These are phyloP conservation scores for Oligia latruncula DNA, from an alignment of 2,888 invertebrate genomes.

Conservation along the genomic window DNA sequence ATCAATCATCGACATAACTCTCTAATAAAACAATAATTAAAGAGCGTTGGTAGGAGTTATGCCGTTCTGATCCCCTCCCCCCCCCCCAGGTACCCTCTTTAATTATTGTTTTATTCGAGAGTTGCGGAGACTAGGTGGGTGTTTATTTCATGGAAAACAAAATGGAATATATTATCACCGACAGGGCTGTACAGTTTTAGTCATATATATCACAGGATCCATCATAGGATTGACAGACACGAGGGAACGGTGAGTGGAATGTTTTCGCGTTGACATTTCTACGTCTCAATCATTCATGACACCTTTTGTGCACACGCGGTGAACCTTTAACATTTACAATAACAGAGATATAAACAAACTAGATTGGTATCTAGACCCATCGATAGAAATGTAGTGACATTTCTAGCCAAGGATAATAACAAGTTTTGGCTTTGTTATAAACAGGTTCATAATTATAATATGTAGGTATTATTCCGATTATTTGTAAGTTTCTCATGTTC, in stretches of 20 bases:
- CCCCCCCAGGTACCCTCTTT: too few relatives aligned
- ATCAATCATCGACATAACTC: too few relatives aligned
- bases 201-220: background rate
- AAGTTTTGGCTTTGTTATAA: background rate
- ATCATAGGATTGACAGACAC: constrained; percentile 2
- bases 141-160: background rate
- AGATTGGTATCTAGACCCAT: background rate
- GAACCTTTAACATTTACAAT: background rate
- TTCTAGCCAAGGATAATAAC: background rate
- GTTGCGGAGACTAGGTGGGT: background rate
- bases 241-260: background rate
- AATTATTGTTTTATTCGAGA: background rate
- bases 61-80: too few relatives aligned
- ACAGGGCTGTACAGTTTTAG: background rate
- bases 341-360: background rate
- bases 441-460: background rate
- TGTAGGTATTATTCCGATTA: background rate
- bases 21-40: too few relatives aligned
- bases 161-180: background rate
- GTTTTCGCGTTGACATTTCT: background rate
- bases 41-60: too few relatives aligned
- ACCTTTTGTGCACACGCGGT: background rate
- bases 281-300: constrained; percentile 1
- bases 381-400: background rate
- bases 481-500: constrained; percentile 12